Conservation (phyloP, 1,140 invertebrate genomes). For the Tetramorium simillimum region DNA sequence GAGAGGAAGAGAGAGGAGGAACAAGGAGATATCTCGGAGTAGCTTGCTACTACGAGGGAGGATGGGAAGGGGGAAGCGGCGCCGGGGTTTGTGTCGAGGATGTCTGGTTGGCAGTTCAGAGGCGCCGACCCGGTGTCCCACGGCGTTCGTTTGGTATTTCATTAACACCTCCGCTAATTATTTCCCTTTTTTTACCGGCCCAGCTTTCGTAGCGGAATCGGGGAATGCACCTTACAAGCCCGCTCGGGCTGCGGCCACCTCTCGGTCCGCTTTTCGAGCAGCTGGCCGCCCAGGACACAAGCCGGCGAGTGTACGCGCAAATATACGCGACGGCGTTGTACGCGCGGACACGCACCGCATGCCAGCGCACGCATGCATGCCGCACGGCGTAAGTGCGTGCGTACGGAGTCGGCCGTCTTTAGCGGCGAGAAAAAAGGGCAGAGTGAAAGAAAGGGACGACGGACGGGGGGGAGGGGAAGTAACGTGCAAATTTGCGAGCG, state of each 20-base stretch:
- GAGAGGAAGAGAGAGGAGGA: neutral
- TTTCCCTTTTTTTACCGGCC: slow-evolving; percentile 80
- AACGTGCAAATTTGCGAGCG: slow-evolving; percentile 45
- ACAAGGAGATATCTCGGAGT: slow-evolving; percentile 69
- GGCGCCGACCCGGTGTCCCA: slow-evolving; percentile 84
- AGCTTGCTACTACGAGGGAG: slow-evolving; percentile 62
- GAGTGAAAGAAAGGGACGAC: neutral
- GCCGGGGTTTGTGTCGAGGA: slow-evolving; percentile 84
- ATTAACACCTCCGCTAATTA: slow-evolving; percentile 86
- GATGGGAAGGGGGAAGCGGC: slow-evolving; percentile 78
- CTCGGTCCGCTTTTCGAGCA: slow-evolving; percentile 1
- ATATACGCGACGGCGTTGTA: slow-evolving; percentile 2
- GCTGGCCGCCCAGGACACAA: slow-evolving; percentile 16
- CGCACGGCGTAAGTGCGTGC: neutral
- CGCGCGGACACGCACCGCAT: neutral
- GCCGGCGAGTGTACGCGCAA: neutral
- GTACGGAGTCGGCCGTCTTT: neutral
- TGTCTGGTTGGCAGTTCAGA: slow-evolving; percentile 85
- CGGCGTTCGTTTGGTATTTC: slow-evolving; percentile 85
- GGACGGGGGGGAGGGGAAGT: slow-evolving; percentile 1
- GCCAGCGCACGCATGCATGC: neutral
- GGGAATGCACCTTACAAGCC: slow-evolving; percentile 73
- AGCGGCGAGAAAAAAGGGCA: slow-evolving; percentile 5
- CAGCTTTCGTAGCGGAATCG: slow-evolving; percentile 72
- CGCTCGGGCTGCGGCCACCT: slow-evolving; percentile 22